Base-by-base conservation (phyloP, 2,797 vertebrate species). In the Erpetoichthys calabaricus region DNA sequence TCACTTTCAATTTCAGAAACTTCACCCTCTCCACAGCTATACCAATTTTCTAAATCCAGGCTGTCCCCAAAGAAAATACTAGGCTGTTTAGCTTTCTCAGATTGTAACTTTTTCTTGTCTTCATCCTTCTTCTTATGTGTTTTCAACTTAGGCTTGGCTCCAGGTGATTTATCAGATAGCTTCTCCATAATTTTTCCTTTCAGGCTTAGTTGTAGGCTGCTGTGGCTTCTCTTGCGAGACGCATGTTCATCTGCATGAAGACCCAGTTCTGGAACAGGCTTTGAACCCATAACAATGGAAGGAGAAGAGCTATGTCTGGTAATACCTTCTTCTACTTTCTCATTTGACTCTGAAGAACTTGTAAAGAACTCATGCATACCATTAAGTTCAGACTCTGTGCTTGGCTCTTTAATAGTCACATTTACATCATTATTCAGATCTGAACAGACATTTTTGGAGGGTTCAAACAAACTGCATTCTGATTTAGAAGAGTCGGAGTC, bases 1-100 rank as follows among this genome's bases (percentile, higher is more conserved):
- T 99, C 94, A 60, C 96, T 99, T 70, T 99, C 96, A 42, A 99
- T 98, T 79, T 99, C 96, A 3, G 96, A 99, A 55, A 99, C 93
- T 68, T 99, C 96, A 0, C 96, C 96, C 66, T 99, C 96, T 47
- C 96, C 96, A 61, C 96, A 99, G 75, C 96, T 99, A 68, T 99
- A 99, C 96, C 96, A 99, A 68, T 99, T 99, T 72, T 99, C 96
- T 62, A 99, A 82, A 73, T 99, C 96, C 59, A 99, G 83, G 62
- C 92, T 97, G 70, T 99, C 94, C 4, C 93, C 93, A n/a, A 99
- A 99, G 73, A 97, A 98, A 59, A 99, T 87, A 9, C 77, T 92
- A 55, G 89, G 84, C 56, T 89, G 90, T 6, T 84, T 88, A 45
- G 81, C 67, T 62, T 92, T 94, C 58, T 97, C 92, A 3, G 80